Base-by-base conservation (phyloP, 2,888 invertebrate species). In the Ceratothoa steindachneri region DNA sequence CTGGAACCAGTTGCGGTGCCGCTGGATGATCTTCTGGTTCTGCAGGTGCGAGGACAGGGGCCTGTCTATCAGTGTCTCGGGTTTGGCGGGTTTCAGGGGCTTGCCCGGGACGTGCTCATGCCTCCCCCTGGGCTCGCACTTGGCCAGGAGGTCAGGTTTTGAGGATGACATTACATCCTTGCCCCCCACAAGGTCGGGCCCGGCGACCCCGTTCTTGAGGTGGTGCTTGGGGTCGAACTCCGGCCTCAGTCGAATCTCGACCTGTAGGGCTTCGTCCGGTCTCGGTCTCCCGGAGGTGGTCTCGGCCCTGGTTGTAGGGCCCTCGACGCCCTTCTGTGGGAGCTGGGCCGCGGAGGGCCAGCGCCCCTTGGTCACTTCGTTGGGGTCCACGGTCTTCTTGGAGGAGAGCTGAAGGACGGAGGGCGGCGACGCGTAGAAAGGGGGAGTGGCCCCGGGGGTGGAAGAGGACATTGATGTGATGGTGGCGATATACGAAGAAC, bases 1-100 rank as follows among this genome's bases (percentile, higher is more conserved):
- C 77, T 93, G 91, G 30, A 93, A 93, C 94, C 93, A 95, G 85
- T 94, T 95, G 83, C 91, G 90, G 83, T 93, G 94, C 82, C 93
- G 93, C 85, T 93, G 93, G 81, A 94, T 94, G 72, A 93, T 86
- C 84, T 94, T 93, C 81, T 93, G 91, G 78, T 80, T 77, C 19
- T 80, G 80, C 30, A 80, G 73, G 30, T 75, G 75, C 12, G 67
- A 30, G 3, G 67, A 67, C 22, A 89, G 90, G 82, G 92, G 90
- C 82, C 91, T 90, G 72, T 92, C 87, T 83, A 93, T 93, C 1
- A 93, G 92, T 84, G 93, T 92, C 82, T 93, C 92, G 0, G 92
- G 92, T 83, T 91, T 92, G 69, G 88, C 88, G 2, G 85, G 84
- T 80, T 88, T 87, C 74, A 87, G 87, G 15, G 89, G 81, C 24